Percentiles rank a stretch among this genome's conserved stretches.
These are phyloP conservation scores for Spheniscus humboldti DNA, from an alignment of 2,797 vertebrate genomes.

Conservation along the genomic window DNA sequence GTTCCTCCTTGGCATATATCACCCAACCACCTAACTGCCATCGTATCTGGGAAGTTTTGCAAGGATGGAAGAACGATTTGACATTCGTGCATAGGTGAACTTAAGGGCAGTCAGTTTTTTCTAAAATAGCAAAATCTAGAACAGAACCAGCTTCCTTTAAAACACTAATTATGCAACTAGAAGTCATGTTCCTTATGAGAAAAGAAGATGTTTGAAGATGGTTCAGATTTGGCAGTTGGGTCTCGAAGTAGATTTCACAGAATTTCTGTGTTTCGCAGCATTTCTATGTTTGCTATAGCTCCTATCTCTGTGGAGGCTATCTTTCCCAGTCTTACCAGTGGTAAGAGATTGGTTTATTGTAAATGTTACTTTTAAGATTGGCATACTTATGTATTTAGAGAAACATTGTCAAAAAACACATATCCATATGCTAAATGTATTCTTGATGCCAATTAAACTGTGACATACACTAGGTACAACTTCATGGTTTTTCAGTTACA, in stretches of 20 bases:
- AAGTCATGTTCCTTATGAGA: neutral
- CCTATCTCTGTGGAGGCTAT: neutral
- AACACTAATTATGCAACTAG: neutral
- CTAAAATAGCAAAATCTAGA: neutral
- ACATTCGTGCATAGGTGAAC: neutral
- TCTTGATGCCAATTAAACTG: neutral
- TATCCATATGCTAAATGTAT: neutral
- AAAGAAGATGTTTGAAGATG: neutral
- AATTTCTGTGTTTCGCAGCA: neutral
- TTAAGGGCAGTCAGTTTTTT: neutral
- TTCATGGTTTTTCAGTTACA: neutral
- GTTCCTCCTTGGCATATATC: neutral
- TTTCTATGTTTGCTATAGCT: neutral
- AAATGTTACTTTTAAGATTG: neutral
- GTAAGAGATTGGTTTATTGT: neutral
- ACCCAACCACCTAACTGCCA: too few relatives aligned
- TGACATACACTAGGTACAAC: neutral
- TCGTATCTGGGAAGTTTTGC: neutral
- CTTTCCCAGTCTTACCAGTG: neutral
- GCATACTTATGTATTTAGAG: neutral
- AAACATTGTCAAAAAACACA: neutral
- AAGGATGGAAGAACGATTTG: neutral
- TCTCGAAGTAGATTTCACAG: neutral
- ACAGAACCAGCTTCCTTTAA: neutral
- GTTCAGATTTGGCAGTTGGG: neutral